A percentile compares a stretch with the other conserved stretches of the same genome.
phyloP scores from a whole-genome alignment of 2,113 vertebrate genomes.

The Aspidoscelis tigris region DNA sequence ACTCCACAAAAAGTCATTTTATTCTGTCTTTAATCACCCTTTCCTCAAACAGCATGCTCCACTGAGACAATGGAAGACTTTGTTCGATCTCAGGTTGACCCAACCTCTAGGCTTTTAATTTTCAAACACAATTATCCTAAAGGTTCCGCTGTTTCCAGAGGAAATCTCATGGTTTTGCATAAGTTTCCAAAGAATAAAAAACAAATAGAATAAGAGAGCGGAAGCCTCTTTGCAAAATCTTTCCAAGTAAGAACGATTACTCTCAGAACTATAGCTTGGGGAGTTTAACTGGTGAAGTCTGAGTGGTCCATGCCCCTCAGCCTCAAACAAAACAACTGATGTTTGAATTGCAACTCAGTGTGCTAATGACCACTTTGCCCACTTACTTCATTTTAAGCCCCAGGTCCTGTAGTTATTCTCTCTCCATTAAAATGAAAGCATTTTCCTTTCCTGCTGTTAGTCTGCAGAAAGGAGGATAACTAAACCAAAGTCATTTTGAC shows the following conservation, averaged over 20 bases:
- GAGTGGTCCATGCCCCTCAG: conserved; percentile 40
- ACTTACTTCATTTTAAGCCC: conserved; percentile 53
- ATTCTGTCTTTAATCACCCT: neutral
- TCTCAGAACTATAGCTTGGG: conserved; percentile 17
- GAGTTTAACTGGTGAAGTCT: conserved; percentile 53
- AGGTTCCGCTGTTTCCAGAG: conserved; percentile 30
- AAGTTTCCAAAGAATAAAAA: conserved; percentile 58
- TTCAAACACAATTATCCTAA: conserved; percentile 59
- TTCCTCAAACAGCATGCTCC: neutral
- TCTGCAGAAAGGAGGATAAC: conserved; percentile 51
- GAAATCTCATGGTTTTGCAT: conserved; percentile 35
- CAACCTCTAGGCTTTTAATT: conserved; percentile 34
- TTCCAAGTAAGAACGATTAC: conserved; percentile 16
- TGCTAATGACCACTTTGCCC: conserved; percentile 64
- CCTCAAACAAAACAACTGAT: conserved; percentile 53
- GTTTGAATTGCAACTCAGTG: conserved; percentile 55
- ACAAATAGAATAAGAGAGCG: conserved; percentile 14
- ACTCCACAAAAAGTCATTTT: accelerated
- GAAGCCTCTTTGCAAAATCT: conserved; percentile 36
- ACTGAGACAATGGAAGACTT: neutral
- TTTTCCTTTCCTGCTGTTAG: neutral
- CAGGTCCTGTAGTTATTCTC: conserved; percentile 49
- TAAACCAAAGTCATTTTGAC: conserved; percentile 66
- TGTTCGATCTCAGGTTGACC: neutral
- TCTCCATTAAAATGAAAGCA: conserved; percentile 58